Evolutionary conservation across 2,888 invertebrate genomes (phyloP).

Genomic region (Invenusta paracnida): DNA sequence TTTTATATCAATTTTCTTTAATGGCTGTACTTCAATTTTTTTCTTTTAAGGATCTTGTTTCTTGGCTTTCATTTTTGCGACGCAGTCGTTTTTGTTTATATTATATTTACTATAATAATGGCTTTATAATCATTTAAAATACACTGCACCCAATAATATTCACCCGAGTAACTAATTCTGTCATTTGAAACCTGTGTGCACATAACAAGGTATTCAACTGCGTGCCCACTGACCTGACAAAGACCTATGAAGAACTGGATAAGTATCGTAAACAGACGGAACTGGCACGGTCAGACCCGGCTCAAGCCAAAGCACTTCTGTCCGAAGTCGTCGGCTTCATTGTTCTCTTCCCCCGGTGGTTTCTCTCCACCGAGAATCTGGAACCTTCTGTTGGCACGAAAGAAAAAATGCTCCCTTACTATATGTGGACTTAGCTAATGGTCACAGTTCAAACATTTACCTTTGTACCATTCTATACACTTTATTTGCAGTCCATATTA

Average conservation of each 20-base stretch:
- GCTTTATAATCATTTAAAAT: no score
- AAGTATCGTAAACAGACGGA: conserved; percentile 72
- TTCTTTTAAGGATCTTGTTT: no score
- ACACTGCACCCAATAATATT: no score
- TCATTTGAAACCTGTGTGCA: no score
- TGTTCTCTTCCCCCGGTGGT: conserved; percentile 81
- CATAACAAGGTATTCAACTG: conserved; percentile 86
- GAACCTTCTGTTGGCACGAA: conserved; percentile 77
- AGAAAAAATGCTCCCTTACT: conserved; percentile 85
- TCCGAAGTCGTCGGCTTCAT: conserved; percentile 76
- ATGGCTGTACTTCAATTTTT: no score
- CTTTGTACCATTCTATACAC: no score
- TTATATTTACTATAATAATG: no score
- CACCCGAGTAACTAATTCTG: neutral
- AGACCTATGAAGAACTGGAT: conserved; percentile 72
- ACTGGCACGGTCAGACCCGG: conserved; percentile 71
- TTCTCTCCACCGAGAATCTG: conserved; percentile 78
- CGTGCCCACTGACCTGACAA: conserved; percentile 77
- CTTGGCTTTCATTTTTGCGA: no score
- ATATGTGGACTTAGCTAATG: conserved; percentile 83
- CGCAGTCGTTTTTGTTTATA: no score
- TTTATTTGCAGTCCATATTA: no score
- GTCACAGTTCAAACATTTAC: no score
- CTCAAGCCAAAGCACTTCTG: conserved; percentile 67
- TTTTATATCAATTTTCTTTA: no score